These are phyloP conservation scores for Hafferia zeledoni DNA, from an alignment of 2,797 vertebrate species.

Conservation along the genomic window DNA sequence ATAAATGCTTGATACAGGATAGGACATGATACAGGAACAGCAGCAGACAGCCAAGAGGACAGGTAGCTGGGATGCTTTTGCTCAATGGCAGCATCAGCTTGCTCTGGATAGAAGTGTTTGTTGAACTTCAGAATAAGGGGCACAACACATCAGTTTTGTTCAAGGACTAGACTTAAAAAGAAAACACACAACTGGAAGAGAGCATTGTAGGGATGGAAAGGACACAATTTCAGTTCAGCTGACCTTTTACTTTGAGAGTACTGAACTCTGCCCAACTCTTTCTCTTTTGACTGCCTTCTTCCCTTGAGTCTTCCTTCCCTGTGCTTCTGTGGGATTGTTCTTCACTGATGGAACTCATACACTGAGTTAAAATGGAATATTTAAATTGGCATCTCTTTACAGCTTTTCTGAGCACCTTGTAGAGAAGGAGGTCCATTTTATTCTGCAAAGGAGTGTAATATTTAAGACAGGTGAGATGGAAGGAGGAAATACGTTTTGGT, in stretches of 20 bases:
- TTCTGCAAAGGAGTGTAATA: not conserved
- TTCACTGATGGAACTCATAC: not conserved
- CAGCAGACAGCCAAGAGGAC: not conserved
- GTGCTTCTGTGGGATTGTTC: not conserved
- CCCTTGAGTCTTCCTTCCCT: not conserved
- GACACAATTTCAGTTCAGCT: not conserved
- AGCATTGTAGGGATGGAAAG: rapidly evolving
- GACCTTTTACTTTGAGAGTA: not conserved
- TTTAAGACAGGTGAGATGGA: not conserved
- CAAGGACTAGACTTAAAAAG: not conserved
- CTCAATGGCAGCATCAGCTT: not conserved
- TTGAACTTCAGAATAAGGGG: not conserved
- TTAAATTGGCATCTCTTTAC: not conserved
- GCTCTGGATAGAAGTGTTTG: not conserved
- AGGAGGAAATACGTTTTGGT: not conserved
- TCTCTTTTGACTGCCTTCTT: not conserved
- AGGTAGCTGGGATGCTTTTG: not conserved
- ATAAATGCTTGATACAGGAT: not conserved
- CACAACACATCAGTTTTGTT: not conserved
- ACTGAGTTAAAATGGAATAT: not conserved
- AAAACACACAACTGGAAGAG: not conserved
- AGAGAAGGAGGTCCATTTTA: not conserved
- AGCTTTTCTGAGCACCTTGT: not conserved
- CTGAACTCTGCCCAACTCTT: not conserved
- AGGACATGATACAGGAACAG: not conserved